Percentiles rank a stretch among this genome's conserved stretches.
Evolutionary conservation across 1,140 invertebrate genomes (phyloP).

Genomic region (Coenobita brevimanus): DNA sequence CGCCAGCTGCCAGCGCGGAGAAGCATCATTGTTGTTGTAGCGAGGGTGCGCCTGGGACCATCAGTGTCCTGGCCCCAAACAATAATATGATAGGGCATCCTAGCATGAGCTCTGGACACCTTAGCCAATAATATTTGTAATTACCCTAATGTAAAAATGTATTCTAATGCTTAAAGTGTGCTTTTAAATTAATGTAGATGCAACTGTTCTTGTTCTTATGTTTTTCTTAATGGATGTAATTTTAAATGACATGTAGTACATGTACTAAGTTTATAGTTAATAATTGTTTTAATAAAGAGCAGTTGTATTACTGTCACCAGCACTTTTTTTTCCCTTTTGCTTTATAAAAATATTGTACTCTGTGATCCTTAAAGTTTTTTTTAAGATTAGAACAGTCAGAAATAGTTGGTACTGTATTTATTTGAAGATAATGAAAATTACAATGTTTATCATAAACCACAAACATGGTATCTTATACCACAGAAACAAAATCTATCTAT

Average conservation of each 20-base stretch:
- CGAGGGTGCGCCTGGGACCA: not conserved
- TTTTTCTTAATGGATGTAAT: slow-evolving; percentile 69
- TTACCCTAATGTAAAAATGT: slow-evolving; percentile 68
- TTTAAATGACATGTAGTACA: slow-evolving; percentile 69
- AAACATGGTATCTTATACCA: too few species aligned
- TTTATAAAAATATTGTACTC: not conserved
- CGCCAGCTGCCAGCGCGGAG: too few species aligned
- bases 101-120: slow-evolving; percentile 55
- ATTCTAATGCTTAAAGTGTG: slow-evolving; percentile 69
- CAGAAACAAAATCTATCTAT: too few species aligned
- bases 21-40: too few species aligned
- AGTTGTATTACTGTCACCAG: slow-evolving; percentile 67
- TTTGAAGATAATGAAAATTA: too few species aligned
- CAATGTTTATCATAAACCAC: too few species aligned
- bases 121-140: slow-evolving; percentile 67
- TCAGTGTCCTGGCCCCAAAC: slow-evolving; percentile 32
- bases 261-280: slow-evolving; percentile 68
- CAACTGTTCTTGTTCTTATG: slow-evolving; percentile 69
- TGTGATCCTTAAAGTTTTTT: too few species aligned
- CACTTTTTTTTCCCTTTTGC: slow-evolving; percentile 11
- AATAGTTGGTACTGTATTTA: too few species aligned
- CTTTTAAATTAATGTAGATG: slow-evolving; percentile 69
- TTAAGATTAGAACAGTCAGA: too few species aligned
- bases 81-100: slow-evolving; percentile 39
- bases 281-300: slow-evolving; percentile 69